Conservation (phyloP, 2,113 vertebrate species). For the Grammatotria lemairii region DNA sequence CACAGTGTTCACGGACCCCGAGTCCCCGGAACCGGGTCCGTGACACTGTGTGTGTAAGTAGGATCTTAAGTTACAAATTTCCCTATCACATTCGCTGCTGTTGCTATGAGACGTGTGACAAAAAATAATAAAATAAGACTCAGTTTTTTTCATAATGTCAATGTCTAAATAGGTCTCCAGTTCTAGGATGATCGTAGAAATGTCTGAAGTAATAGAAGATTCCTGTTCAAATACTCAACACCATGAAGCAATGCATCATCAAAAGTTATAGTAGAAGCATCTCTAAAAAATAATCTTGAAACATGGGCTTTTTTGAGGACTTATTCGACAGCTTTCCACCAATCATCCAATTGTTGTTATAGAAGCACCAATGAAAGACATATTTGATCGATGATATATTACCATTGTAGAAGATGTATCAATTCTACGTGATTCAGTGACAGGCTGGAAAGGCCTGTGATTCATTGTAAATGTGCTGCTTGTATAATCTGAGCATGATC, state of each 20-base stretch:
- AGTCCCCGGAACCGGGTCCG: too few relatives aligned
- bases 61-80: not conserved
- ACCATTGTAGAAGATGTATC: not conserved
- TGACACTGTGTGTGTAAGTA: too few relatives aligned
- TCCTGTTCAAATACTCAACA: not conserved
- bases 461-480: not conserved
- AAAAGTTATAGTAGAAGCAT: conserved; percentile 25
- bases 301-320: conserved; percentile 10
- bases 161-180: not conserved
- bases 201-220: not conserved
- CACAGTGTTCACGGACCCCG: too few relatives aligned
- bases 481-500: conserved; percentile 3
- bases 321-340: not conserved
- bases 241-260: not conserved
- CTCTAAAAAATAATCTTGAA: conserved; percentile 9
- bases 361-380: conserved; percentile 14
- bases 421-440: not conserved
- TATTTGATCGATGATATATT: conserved; percentile 1
- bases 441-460: not conserved
- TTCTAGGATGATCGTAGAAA: not conserved
- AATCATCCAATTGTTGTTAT: not conserved
- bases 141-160: not conserved
- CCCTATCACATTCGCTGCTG: not conserved
- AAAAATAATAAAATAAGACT: not conserved
- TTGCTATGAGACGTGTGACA: not conserved